phyloP scores from a whole-genome alignment of 2,797 vertebrate species.

The Tarsius wallacei region DNA sequence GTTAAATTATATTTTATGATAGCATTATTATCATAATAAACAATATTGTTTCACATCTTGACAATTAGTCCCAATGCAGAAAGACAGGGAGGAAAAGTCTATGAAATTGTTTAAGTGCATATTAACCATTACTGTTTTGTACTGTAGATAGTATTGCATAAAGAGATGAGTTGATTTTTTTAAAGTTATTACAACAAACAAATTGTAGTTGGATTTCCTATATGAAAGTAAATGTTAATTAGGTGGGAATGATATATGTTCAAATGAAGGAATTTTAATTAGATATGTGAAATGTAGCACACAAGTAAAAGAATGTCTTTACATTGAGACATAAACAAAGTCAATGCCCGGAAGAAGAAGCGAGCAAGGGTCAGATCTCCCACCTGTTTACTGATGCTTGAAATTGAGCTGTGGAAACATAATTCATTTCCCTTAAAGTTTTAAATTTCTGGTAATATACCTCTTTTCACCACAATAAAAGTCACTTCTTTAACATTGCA shows the following conservation, averaged over 20 bases:
- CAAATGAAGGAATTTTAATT: conserved; percentile 20
- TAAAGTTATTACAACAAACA: background rate
- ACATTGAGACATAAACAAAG: background rate
- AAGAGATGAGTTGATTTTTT: background rate
- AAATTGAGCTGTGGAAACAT: conserved; percentile 53
- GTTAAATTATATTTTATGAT: background rate
- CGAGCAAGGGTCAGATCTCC: background rate
- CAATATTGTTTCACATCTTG: background rate
- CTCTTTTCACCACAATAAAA: conserved; percentile 50
- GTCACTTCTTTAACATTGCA: conserved; percentile 61
- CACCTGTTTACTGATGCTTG: conserved; percentile 52
- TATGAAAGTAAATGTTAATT: conserved; percentile 28
- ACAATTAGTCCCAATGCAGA: background rate
- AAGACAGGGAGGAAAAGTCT: background rate
- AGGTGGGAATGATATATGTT: background rate
- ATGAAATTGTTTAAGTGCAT: background rate
- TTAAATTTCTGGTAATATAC: conserved; percentile 65
- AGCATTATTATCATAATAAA: background rate
- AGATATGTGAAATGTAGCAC: conserved; percentile 5
- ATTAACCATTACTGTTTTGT: background rate
- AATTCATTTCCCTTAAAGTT: conserved; percentile 61
- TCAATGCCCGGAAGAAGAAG: conserved; percentile 18
- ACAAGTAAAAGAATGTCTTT: background rate
- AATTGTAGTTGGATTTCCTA: background rate
- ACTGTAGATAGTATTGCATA: background rate